Evolutionary conservation across 2,797 vertebrate genomes (phyloP).

Genomic region (Syndactyla subalaris): DNA sequence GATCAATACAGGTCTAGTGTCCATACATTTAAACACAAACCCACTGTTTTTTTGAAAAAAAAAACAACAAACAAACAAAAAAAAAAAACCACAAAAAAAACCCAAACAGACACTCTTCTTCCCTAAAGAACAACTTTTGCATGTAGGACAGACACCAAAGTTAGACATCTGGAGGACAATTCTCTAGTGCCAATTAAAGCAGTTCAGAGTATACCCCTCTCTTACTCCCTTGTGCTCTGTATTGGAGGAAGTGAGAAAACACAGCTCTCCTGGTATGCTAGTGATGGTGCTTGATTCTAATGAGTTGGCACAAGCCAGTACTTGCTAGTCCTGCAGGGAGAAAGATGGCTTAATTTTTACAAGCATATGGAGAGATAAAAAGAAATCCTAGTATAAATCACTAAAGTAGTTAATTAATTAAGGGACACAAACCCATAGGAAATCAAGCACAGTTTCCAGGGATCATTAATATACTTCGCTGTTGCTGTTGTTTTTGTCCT

Average conservation of each 20-base stretch:
- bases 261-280: neutral
- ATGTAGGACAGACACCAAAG: neutral
- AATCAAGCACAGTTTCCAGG: neutral
- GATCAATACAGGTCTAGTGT: neutral
- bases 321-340: neutral
- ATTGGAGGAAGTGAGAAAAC: neutral
- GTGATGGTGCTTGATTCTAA: neutral
- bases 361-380: neutral
- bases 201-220: neutral
- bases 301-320: neutral
- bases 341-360: conserved; percentile 26
- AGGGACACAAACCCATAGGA: neutral
- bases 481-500: neutral
- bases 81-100: no score
- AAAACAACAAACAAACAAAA: no score
- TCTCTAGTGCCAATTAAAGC: neutral
- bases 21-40: neutral
- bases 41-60: neutral
- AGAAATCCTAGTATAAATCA: neutral
- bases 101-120: no score
- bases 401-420: conserved; percentile 27
- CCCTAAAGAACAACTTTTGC: neutral
- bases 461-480: neutral
- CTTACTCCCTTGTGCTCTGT: neutral
- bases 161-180: neutral